A percentile compares a stretch with the other conserved stretches of the same genome.
phyloP scores from a whole-genome alignment of 2,797 vertebrate species.

The Myotis pilosus region DNA sequence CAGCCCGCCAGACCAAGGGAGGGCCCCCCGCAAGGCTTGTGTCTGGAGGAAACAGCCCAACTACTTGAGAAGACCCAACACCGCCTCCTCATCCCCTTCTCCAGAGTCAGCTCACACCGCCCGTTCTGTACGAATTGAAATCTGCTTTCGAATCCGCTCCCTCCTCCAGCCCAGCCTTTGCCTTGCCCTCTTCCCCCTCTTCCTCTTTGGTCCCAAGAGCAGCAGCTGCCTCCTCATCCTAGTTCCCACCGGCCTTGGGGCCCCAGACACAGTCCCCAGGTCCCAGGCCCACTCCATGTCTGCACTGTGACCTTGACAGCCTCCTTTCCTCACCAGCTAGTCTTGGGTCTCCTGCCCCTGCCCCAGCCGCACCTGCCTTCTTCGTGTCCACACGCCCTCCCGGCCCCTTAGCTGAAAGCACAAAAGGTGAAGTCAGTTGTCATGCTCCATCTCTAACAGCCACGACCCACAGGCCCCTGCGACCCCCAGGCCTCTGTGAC shows the following conservation, averaged over 20 bases:
- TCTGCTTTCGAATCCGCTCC: constrained; percentile 64
- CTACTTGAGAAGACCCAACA: constrained; percentile 53
- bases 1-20: constrained; percentile 54
- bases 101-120: constrained; percentile 61
- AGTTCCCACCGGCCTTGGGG: constrained; percentile 32
- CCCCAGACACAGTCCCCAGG: constrained; percentile 59
- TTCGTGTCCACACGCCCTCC: constrained; percentile 66
- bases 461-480: constrained; percentile 32
- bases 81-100: constrained; percentile 59
- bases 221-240: constrained; percentile 35
- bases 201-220: constrained; percentile 47
- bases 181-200: background rate
- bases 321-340: background rate
- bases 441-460: constrained; percentile 56
- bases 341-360: background rate
- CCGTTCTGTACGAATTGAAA: constrained; percentile 49
- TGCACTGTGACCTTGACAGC: constrained; percentile 68
- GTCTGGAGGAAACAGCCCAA: constrained; percentile 65
- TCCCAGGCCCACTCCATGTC: constrained; percentile 64
- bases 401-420: constrained; percentile 69
- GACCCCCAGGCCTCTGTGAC: background rate
- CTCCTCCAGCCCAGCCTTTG: background rate
- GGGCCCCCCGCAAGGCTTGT: background rate
- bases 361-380: constrained; percentile 46
- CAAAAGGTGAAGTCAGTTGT: constrained; percentile 71